phyloP scores from a whole-genome alignment of 1,140 invertebrate species.

The Lanistes nyassanus region DNA sequence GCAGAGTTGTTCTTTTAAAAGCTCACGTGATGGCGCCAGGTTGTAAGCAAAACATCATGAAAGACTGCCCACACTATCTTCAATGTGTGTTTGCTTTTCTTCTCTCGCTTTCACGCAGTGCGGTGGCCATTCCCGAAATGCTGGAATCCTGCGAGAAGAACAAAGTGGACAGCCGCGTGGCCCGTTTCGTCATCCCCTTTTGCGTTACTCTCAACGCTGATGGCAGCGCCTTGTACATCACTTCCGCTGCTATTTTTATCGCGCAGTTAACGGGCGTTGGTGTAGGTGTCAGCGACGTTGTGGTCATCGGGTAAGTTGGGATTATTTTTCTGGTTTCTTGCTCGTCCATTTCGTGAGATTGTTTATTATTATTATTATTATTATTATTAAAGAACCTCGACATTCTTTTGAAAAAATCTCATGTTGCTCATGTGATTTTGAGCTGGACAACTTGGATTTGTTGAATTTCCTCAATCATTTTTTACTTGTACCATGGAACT shows the following conservation, averaged over 20 bases:
- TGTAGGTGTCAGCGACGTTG: conserved; percentile 72
- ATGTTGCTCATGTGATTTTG: too few relatives aligned
- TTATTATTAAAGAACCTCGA: neutral
- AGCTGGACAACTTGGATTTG: too few relatives aligned
- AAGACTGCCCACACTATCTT: too few relatives aligned
- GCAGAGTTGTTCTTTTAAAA: too few relatives aligned
- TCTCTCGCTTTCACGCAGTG: conserved; percentile 35
- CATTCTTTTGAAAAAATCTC: neutral
- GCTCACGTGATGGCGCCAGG: too few relatives aligned
- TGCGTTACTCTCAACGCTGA: conserved; percentile 95
- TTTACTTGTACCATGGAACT: too few relatives aligned
- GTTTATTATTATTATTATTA: neutral
- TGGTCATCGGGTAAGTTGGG: conserved; percentile 73
- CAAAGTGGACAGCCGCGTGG: conserved; percentile 48
- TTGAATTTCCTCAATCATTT: too few relatives aligned
- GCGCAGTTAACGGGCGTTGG: conserved; percentile 89
- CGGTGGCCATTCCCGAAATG: conserved; percentile 61
- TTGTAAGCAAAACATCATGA: too few relatives aligned
- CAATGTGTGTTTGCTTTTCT: neutral
- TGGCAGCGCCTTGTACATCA: conserved; percentile 91
- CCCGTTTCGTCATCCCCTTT: conserved; percentile 86
- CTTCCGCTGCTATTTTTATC: conserved; percentile 89
- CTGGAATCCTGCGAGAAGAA: conserved; percentile 47
- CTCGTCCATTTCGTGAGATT: neutral
- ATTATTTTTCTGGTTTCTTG: neutral